These are phyloP conservation scores for Nothocercus julius DNA, from an alignment of 2,113 vertebrate genomes.

Conservation along the genomic window DNA sequence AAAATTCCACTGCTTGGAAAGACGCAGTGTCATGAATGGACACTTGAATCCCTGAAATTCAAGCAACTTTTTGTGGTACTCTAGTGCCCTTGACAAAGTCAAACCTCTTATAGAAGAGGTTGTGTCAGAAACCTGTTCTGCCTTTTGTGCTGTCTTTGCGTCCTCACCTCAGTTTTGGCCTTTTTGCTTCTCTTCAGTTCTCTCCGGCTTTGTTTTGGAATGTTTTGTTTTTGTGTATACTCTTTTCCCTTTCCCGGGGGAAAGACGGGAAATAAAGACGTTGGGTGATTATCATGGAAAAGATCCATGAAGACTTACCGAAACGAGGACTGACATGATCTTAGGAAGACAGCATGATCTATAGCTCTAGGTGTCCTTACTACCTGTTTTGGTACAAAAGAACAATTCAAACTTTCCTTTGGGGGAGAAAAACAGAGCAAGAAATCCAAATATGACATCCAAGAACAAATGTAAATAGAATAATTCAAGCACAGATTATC, in stretches of 20 bases:
- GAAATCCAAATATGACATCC: background rate
- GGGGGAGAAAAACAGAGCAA: background rate
- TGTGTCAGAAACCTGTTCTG: background rate
- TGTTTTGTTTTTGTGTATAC: background rate
- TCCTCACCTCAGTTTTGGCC: background rate
- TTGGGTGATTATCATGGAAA: background rate
- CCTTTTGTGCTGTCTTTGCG: background rate
- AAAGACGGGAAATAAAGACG: background rate
- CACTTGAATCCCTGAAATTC: background rate
- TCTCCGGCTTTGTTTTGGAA: background rate
- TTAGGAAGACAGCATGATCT: background rate
- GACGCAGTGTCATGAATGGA: background rate
- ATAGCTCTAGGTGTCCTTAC: background rate
- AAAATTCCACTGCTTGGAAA: background rate
- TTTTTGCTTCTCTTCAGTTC: background rate
- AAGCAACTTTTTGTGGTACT: background rate
- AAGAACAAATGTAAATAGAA: background rate
- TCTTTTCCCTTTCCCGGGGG: background rate
- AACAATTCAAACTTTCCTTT: background rate
- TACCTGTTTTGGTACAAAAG: background rate
- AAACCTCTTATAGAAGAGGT: background rate
- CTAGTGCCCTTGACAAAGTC: background rate
- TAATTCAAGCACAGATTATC: background rate
- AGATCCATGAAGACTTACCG: background rate
- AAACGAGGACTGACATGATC: constrained; percentile 21